Evolutionary conservation across 2,888 invertebrate species (phyloP), one percentile per base, ranked within the genome.

Genomic region (Phania funesta): DNA sequence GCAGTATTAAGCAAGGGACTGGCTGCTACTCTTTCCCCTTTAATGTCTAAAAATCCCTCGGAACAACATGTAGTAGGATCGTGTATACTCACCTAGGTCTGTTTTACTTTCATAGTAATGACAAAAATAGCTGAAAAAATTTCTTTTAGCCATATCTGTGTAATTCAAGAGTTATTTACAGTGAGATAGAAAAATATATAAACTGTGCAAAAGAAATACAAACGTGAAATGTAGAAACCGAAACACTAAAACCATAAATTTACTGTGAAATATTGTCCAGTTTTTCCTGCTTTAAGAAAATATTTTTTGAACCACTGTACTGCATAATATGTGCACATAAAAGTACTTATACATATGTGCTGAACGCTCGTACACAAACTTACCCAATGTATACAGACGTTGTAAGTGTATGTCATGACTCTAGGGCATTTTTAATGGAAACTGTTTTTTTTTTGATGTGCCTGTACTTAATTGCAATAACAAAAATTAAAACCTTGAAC

Each of bases 341-440:
- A n/a, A n/a, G n/a, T n/a, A n/a, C n/a, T n/a, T n/a, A n/a, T n/a
- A n/a, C n/a, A n/a, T n/a, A n/a, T n/a, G n/a, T n/a, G n/a, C n/a
- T n/a, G n/a, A 5, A 52, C 26, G 6, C 26, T 26, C 26, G 6
- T 6, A 26, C 26, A 5, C 26, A 38, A 0, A 13, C 4, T 38
- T n/a, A 11, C 35, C n/a, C n/a, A n/a, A 38, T 26, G 26, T 1
- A 2, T 3, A 4, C 35, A 13, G 11, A 13, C 35, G n/a, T n/a
- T 38, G 32, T 46, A 8, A 29, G 60, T 65, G 68, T 76, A 29
- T 74, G 77, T 58, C 64, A 64, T 77, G 80, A 56, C 82, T 83
- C 74, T 60, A 52, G 80, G 80, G 83, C 77, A 85, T 81, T 83
- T 85, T 85, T 84, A 84, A 85, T 85, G 84, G 81, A 80, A 85